Evolutionary conservation across 2,797 vertebrate genomes (phyloP).

Genomic region (Chanos chanos): DNA sequence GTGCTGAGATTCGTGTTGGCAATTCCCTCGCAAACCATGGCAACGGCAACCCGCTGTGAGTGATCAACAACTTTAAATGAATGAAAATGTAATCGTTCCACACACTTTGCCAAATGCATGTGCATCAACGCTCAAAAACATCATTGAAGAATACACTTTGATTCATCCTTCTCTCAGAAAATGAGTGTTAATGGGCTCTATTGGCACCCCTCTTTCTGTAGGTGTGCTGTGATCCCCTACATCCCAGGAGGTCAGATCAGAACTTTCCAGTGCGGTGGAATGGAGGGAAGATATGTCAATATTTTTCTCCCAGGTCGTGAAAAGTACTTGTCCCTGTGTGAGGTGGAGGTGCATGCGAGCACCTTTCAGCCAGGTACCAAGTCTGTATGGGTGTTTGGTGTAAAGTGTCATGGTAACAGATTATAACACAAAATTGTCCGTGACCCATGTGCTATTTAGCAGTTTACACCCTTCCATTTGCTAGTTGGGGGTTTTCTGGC

Average conservation of each 20-base stretch:
- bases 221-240: slow-evolving; percentile 25
- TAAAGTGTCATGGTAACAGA: too few species aligned
- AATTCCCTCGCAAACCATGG: slow-evolving; percentile 27
- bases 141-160: too few species aligned
- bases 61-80: too few species aligned
- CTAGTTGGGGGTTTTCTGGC: too few species aligned
- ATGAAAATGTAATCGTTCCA: not conserved
- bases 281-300: slow-evolving; percentile 37
- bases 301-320: slow-evolving; percentile 12
- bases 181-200: too few species aligned
- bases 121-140: too few species aligned
- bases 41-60: slow-evolving; percentile 41
- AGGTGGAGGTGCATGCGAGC: slow-evolving; percentile 38
- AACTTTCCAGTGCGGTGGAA: slow-evolving; percentile 26
- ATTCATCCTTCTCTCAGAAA: too few species aligned
- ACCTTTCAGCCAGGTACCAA: slow-evolving; percentile 13
- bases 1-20: slow-evolving; percentile 48
- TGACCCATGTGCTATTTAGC: too few species aligned
- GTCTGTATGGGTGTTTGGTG: too few species aligned
- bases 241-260: not conserved
- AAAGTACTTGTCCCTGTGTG: slow-evolving; percentile 33
- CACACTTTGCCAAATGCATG: slow-evolving; percentile 20
- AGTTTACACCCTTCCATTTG: too few species aligned
- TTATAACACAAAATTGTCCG: too few species aligned
- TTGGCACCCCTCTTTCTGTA: not conserved